These are phyloP conservation scores for Copidosoma floridanum DNA, from an alignment of 1,140 invertebrate species.

Conservation along the genomic window DNA sequence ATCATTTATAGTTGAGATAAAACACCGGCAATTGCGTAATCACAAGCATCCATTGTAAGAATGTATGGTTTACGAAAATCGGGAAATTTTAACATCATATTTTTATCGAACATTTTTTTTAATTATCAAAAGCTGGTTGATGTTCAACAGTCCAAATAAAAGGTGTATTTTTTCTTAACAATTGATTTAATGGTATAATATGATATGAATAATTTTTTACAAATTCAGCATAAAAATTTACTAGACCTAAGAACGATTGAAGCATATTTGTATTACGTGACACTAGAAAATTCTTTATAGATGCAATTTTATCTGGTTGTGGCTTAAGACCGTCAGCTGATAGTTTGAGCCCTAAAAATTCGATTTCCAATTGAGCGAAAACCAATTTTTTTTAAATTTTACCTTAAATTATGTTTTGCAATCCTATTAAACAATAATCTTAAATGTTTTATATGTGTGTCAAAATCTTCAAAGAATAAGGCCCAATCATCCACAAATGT, in stretches of 20 bases:
- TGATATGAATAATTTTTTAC: background rate
- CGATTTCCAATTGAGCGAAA: background rate
- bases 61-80: slow-evolving; percentile 35
- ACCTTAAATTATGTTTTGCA: background rate
- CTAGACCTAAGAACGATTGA: background rate
- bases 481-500: background rate
- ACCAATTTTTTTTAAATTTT: background rate
- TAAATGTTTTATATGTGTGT: background rate
- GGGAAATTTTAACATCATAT: slow-evolving; percentile 35
- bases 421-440: background rate
- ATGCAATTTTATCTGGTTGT: background rate
- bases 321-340: background rate
- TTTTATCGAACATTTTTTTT: background rate
- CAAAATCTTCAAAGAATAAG: background rate
- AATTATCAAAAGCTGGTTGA: background rate
- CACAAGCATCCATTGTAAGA: slow-evolving; percentile 40
- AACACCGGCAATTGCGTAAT: slow-evolving; percentile 36
- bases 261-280: background rate
- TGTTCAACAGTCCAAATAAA: too few relatives aligned
- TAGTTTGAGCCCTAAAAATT: background rate
- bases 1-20: too few relatives aligned
- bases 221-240: background rate
- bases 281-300: background rate
- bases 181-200: too few relatives aligned
- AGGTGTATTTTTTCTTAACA: too few relatives aligned